Evolutionary conservation across 1,140 invertebrate species (phyloP), one percentile per base, ranked within the genome.

Genomic region (Pseudachorutes palmiensis): DNA sequence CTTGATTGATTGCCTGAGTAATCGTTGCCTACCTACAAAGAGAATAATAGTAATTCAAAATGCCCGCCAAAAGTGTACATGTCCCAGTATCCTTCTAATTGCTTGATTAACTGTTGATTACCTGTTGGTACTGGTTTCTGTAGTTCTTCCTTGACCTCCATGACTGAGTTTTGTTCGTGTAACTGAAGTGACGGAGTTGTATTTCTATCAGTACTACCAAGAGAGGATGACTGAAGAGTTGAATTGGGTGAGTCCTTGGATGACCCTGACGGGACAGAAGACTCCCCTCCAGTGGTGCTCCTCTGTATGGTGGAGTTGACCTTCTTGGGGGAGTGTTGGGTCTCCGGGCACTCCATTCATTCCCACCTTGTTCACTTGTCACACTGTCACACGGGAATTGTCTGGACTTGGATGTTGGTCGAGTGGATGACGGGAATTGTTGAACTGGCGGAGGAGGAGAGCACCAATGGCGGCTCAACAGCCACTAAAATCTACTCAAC

Each of bases 401-500:
- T n/a, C n/a, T n/a, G n/a, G n/a, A n/a, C n/a, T n/a, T n/a, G n/a
- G n/a, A n/a, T n/a, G n/a, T n/a, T n/a, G n/a, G n/a, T n/a, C n/a
- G n/a, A n/a, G n/a, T n/a, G n/a, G 51, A 19, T 55, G 24, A 26
- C 9, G 24, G 5, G 5, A 55, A 55, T 19, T 55, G 24, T 5
- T 14, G 51, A 55, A 24, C 3, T 12, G 24, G 24, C 9, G 51
- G 51, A 55, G 5, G 51, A 22, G 51, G 24, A 55, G 24, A 55
- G 51, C 14, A 55, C 51, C 51, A 55, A 55, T 55, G 51, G 51
- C 51, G 51, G 51, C 51, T 55, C 51, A 12, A 55, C 51, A 55
- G 51, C 51, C 51, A 55, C 51, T 55, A 55, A 55, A 55, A 9
- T 24, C 51, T 55, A 9, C 24, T 55, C 51, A 9, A 19, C 51